Evolutionary conservation across 2,797 vertebrate genomes (phyloP).

Genomic region (Sebastes ruberrimus): DNA sequence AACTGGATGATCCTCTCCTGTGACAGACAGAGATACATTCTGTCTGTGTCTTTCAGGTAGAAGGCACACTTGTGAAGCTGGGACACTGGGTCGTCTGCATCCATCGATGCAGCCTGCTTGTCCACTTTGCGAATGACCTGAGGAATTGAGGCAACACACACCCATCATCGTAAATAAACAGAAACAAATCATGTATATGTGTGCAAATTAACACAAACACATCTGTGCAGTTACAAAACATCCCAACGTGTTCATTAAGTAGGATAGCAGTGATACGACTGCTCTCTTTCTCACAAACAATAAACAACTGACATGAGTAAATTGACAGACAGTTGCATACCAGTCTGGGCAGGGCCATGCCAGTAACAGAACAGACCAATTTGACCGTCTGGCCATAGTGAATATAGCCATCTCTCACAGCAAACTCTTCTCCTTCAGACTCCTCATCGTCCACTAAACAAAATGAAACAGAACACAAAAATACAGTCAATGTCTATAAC

Average conservation of each 20-base stretch:
- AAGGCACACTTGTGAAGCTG: constrained; percentile 84
- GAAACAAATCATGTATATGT: neutral
- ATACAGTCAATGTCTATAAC: neutral
- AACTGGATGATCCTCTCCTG: constrained; percentile 99
- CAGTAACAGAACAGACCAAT: constrained; percentile 97
- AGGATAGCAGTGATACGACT: neutral
- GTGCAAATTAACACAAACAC: neutral
- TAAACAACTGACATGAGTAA: neutral
- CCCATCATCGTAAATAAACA: neutral
- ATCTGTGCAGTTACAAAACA: neutral
- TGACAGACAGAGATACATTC: constrained; percentile 90
- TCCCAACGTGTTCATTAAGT: neutral
- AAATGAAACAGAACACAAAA: neutral
- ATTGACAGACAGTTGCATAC: constrained; percentile 72
- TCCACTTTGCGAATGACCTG: constrained; percentile 84
- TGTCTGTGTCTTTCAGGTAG: constrained; percentile 83
- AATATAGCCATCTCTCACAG: constrained; percentile 96
- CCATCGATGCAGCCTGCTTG: constrained; percentile 79
- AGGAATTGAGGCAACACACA: neutral
- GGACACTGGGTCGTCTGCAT: constrained; percentile 82
- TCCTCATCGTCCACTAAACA: constrained; percentile 96
- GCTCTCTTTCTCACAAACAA: neutral
- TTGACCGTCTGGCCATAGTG: constrained; percentile 98
- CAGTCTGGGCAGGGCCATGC: constrained; percentile 98
- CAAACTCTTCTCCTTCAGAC: constrained; percentile 99